Percentiles rank a stretch among this genome's conserved stretches.
These are phyloP conservation scores for Probaryconus sp. DNA, from an alignment of 1,140 invertebrate species.

Conservation along the genomic window DNA sequence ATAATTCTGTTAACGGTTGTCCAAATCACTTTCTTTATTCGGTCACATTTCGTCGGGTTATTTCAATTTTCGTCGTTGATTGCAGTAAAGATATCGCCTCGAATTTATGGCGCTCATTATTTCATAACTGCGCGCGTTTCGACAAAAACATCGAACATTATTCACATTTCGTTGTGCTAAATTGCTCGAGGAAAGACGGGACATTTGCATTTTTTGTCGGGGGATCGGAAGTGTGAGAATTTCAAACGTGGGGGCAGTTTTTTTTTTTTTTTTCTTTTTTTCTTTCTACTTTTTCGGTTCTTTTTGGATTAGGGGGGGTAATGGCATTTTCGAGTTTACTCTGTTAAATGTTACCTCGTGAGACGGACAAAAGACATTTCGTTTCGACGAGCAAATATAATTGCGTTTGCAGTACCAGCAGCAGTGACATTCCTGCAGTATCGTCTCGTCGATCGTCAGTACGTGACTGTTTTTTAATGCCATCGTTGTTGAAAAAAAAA, in stretches of 20 bases:
- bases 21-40: slow-evolving; percentile 21
- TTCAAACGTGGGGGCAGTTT: slow-evolving; percentile 8
- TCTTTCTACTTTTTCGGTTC: slow-evolving; percentile 19
- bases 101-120: slow-evolving; percentile 44
- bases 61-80: slow-evolving; percentile 43
- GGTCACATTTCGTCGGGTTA: slow-evolving; percentile 25
- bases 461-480: slow-evolving; percentile 54
- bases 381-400: slow-evolving; percentile 42
- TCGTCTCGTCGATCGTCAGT: slow-evolving; percentile 48
- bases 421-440: slow-evolving; percentile 52
- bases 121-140: slow-evolving; percentile 30
- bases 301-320: slow-evolving; percentile 45
- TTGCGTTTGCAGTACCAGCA: slow-evolving; percentile 50
- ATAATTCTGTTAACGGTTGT: slow-evolving; percentile 23
- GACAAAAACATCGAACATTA: slow-evolving; percentile 25
- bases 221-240: slow-evolving; percentile 28
- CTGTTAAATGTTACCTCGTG: slow-evolving; percentile 51
- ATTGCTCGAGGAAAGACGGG: slow-evolving; percentile 16
- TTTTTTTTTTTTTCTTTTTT: not conserved
- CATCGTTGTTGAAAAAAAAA: too few species aligned
- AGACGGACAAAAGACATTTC: slow-evolving; percentile 53
- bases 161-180: slow-evolving; percentile 28
- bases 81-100: slow-evolving; percentile 24
- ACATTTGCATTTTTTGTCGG: slow-evolving; percentile 47
- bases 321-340: slow-evolving; percentile 57